A percentile compares a stretch with the other conserved stretches of the same genome.
Evolutionary conservation across 2,113 vertebrate species (phyloP).

Genomic region (Aptenodytes patagonicus): DNA sequence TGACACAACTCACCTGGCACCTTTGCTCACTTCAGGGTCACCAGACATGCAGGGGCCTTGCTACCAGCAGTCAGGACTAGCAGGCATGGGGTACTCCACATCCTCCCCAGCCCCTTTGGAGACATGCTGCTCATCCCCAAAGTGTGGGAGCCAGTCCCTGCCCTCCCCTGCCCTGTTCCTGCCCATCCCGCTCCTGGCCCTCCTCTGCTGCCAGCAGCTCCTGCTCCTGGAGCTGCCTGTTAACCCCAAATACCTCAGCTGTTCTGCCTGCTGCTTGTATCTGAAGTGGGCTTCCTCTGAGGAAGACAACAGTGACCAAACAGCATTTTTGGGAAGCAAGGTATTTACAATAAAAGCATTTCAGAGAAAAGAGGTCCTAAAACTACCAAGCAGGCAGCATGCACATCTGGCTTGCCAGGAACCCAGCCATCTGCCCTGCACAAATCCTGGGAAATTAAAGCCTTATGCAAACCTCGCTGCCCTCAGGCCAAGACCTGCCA

Average conservation of each 20-base stretch:
- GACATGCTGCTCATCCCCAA: not conserved
- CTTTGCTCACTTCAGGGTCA: not conserved
- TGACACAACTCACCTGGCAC: not conserved
- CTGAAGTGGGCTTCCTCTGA: not conserved
- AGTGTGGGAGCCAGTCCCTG: not conserved
- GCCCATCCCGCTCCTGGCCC: not conserved
- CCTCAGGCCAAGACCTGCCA: conserved; percentile 10
- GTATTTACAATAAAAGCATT: not conserved
- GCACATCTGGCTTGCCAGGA: not conserved
- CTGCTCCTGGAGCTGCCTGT: not conserved
- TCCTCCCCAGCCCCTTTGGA: not conserved
- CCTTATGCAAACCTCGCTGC: conserved; percentile 17
- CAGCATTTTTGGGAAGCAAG: not conserved
- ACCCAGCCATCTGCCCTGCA: conserved; percentile 6
- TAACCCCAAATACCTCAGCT: not conserved
- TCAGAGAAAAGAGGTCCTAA: not conserved
- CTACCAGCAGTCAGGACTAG: not conserved
- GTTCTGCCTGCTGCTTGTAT: not conserved
- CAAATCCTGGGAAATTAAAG: not conserved
- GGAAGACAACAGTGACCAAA: not conserved
- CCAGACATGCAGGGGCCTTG: not conserved
- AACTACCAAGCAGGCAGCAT: not conserved
- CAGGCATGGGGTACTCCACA: not conserved
- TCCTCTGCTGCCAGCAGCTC: not conserved
- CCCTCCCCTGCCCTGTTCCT: not conserved